Percentiles rank a stretch among this genome's conserved stretches.
These are phyloP conservation scores for Drosophila sturtevanti DNA, from an alignment of 1,140 invertebrate genomes.

Conservation along the genomic window DNA sequence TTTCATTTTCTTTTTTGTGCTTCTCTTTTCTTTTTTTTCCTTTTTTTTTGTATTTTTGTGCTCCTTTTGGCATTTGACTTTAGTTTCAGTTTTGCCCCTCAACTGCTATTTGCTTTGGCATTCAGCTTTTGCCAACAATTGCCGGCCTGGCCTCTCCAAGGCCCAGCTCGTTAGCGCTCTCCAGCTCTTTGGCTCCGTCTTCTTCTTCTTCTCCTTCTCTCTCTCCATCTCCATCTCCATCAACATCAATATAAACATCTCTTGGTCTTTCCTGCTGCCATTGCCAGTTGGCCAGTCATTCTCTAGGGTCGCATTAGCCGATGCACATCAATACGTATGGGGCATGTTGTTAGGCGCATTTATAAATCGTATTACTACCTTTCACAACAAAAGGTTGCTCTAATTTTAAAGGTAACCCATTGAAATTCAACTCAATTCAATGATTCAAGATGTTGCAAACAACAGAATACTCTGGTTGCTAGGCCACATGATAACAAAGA, in stretches of 20 bases:
- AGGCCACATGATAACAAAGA: background rate
- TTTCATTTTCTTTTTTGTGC: background rate
- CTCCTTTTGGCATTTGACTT: constrained; percentile 58
- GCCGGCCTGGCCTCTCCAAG: constrained; percentile 64
- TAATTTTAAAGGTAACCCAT: constrained; percentile 70
- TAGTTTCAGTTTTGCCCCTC: constrained; percentile 69
- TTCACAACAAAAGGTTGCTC: constrained; percentile 42
- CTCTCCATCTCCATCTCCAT: background rate
- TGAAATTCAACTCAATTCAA: constrained; percentile 22
- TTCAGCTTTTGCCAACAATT: constrained; percentile 78
- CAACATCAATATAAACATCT: too few species aligned
- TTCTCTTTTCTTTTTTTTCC: constrained; percentile 6
- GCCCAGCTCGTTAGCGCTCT: constrained; percentile 78
- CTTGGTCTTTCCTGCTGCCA: too few species aligned
- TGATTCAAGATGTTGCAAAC: constrained; percentile 7
- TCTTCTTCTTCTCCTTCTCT: too few species aligned
- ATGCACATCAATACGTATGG: constrained; percentile 68
- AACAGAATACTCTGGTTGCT: constrained; percentile 12
- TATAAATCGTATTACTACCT: constrained; percentile 72
- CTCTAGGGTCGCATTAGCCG: constrained; percentile 72
- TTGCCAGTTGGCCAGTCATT: constrained; percentile 50
- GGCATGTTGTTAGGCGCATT: constrained; percentile 71
- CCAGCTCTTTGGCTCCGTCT: constrained; percentile 49
- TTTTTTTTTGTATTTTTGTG: constrained; percentile 31
- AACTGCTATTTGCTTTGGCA: constrained; percentile 78